Base-by-base conservation (phyloP, 1,140 invertebrate genomes). In the Drosophila teissieri region DNA sequence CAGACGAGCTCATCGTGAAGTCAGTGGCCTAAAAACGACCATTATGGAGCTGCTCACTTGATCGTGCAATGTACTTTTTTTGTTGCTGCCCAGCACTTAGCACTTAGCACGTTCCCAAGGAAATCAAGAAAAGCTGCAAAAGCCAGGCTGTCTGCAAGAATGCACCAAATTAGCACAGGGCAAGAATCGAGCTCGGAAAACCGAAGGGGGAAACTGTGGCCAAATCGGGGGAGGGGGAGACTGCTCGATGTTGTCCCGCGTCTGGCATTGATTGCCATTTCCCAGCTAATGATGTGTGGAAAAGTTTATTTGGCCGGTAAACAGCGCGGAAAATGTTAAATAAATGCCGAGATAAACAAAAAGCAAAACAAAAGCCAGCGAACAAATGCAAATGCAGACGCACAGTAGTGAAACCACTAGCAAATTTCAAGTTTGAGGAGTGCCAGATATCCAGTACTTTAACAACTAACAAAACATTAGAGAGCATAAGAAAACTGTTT, bases 11-110 rank as follows among this genome's bases (percentile, higher is more conserved):
- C 84, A 89, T 89, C 76, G 80, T 89, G 73, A 76, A 86, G 86
- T 90, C 86, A 90, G 73, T 83, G 86, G 77, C 86, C 86, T 82
- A 84, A 74, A 90, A 80, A 81, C 67, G 55, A 75, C 61, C 72
- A 79, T 90, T 86, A 90, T 80, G 86, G 82, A 90, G 80, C 86
- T 91, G 90, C 85, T 91, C 90, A 91, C 90, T 91, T 91, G 82
- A 91, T 83, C 90, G 90, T 90, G 79, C 90, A 91, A 91, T 90
- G 90, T 91, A 86, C 90, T 76, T 79, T 56, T 72, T 63, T 56
- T 69, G 69, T 67, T 67, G 61, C 75, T 88, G 83, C 52, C 79
- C 75, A 65, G 79, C 83, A 88, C 82, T 88, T 88, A 65, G 79
- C 83, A 88, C 82, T 88, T 88, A 58, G 82, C 82, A 88, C 83